Base-by-base conservation (phyloP, 2,113 vertebrate genomes). In the Odocoileus hemionus region DNA sequence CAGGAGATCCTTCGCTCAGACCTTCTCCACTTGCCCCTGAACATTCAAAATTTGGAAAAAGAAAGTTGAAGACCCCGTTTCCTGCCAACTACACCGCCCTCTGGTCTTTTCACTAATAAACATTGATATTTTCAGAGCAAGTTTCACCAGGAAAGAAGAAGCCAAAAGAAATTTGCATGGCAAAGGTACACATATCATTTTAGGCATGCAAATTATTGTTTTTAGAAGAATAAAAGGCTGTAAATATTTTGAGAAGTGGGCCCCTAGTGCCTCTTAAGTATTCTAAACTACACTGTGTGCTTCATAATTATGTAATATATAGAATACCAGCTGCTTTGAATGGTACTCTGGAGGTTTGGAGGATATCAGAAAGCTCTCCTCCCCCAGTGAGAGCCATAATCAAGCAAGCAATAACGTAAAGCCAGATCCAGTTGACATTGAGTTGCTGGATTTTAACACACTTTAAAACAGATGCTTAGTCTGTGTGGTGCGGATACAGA, bases 221-320 rank as follows among this genome's bases (percentile, higher is more conserved):
- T 99, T 99, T 98, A 99, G 98, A 98, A 98, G 98, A 99, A 99
- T 99, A 99, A 99, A 99, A 98, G 94, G 98, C 98, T 98, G 98
- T 99, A 99, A 99, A 99, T 99, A 99, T 99, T 99, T 99, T 99
- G 98, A 98, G 98, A 99, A 99, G 98, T 99, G 97, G 98, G 98
- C 97, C 98, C 98, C 98, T 94, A 95, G 98, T 98, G 99, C 97
- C 98, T 99, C 98, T 98, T 99, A 99, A 98, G 98, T 98, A 99
- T 98, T 98, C 98, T 98, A 98, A 99, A 98, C 4, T 74, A 98
- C 94, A 91, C 97, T 0, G n/a, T 95, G 96, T 98, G 98, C 98
- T 98, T 98, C 78, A 91, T 99, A 99, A 99, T 99, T 99, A 98
- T 97, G 97, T 98, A 99, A 99, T 98, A 98, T 98, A 99, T 98